Evolutionary conservation across 2,888 invertebrate genomes (phyloP), one percentile per base, ranked within the genome.

Genomic region (Cosmopolites sordidus): DNA sequence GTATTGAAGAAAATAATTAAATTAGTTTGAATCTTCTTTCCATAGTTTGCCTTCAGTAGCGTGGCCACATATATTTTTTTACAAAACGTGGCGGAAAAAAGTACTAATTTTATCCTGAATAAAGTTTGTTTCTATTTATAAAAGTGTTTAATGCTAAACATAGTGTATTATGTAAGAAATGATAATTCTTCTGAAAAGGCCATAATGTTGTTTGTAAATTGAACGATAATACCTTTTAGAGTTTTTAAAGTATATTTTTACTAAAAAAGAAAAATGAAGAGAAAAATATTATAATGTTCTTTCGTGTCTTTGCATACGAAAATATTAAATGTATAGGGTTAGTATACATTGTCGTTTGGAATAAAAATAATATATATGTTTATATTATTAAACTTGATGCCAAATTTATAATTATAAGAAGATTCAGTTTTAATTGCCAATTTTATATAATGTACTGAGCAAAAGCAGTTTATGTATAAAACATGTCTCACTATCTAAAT

Each of bases 181-280:
- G 14, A 43, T 43, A n/a, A 16, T 50, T 37, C 29, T 44, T 40
- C 30, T 18, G 18, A 33, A 62, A 60, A 59, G 60, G 62, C 62
- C 62, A 59, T 62, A 61, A 59, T 59, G 56, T 58, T 55, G 54
- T 61, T 33, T 64, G 60, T 62, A 62, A 60, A 64, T 62, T 64
- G 58, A 62, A 60, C 66, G 64, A 64, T 65, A 64, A 65, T 65
- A 67, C 64, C 66, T 66, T 66, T 65, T 66, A 68, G 67, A 70
- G 70, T 68, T 65, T 68, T 70, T 64, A 65, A 70, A 67, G 64
- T 72, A 72, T 72, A 71, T 72, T 72, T 71, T 72, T 72, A 68
- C 69, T 69, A 69, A 68, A 67, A 64, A 64, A 62, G 67, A 68
- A 62, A 60, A 64, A 64, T 64, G 61, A 33, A 33, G 33, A 51